Conservation (phyloP, 2,888 invertebrate genomes). For the Nowickia ferox region DNA sequence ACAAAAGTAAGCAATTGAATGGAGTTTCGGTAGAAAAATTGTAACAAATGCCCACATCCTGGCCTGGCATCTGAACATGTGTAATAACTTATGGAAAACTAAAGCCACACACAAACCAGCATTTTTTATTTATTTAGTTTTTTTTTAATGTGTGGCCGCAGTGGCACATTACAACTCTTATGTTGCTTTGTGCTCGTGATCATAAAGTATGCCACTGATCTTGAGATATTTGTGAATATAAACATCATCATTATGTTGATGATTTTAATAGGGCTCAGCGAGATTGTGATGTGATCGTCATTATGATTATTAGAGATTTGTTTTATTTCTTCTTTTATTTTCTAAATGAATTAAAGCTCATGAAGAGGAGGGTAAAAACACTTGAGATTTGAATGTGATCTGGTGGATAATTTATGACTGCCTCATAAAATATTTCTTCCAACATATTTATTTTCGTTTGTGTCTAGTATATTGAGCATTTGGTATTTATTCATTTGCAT, state of each 20-base stretch:
- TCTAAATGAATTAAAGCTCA: background rate
- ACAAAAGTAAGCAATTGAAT: constrained; percentile 14
- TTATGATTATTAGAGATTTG: constrained; percentile 38
- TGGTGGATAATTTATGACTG: constrained; percentile 40
- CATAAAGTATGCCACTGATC: constrained; percentile 44
- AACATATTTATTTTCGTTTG: background rate
- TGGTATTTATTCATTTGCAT: background rate
- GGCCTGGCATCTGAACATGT: constrained; percentile 33
- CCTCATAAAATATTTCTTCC: background rate
- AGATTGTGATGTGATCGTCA: background rate
- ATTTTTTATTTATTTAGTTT: background rate
- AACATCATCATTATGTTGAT: constrained; percentile 34
- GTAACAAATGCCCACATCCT: constrained; percentile 48
- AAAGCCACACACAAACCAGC: constrained; percentile 39
- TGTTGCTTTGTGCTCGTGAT: constrained; percentile 34
- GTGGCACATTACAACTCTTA: constrained; percentile 10
- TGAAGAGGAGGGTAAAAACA: constrained; percentile 10
- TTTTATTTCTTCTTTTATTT: background rate
- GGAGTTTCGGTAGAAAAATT: constrained; percentile 42
- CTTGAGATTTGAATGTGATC: constrained; percentile 24
- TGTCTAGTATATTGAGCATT: background rate
- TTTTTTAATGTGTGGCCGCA: constrained; percentile 17
- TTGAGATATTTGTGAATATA: constrained; percentile 43
- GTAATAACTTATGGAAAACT: constrained; percentile 65
- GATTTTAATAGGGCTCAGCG: constrained; percentile 18